phyloP scores from a whole-genome alignment of 2,113 vertebrate genomes.

The Girardinichthys multiradiatus region DNA sequence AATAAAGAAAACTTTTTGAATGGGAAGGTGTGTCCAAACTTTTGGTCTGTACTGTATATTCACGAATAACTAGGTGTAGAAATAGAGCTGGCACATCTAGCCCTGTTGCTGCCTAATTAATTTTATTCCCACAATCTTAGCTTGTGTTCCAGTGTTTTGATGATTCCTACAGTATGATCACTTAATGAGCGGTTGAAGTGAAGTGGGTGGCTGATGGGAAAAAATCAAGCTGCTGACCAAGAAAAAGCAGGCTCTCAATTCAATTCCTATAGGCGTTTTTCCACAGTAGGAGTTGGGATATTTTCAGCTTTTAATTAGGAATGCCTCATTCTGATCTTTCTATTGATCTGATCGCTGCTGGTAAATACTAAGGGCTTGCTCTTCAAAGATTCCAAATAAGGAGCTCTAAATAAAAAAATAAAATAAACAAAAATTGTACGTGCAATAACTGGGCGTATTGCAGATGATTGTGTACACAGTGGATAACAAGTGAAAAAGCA shows the following conservation, averaged over 20 bases:
- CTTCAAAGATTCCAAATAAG: too few relatives aligned
- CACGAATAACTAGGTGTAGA: slow-evolving; percentile 21
- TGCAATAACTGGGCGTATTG: too few relatives aligned
- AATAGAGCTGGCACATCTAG: slow-evolving; percentile 19
- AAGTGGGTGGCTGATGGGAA: slow-evolving; percentile 68
- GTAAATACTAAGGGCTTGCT: too few relatives aligned
- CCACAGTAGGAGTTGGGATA: slow-evolving; percentile 13
- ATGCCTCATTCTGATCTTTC: neutral
- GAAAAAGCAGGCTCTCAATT: slow-evolving; percentile 35
- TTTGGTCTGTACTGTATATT: too few relatives aligned
- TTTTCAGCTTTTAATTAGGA: slow-evolving; percentile 8
- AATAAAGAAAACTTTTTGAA: too few relatives aligned
- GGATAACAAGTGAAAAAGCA: too few relatives aligned
- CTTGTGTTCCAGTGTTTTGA: slow-evolving; percentile 42
- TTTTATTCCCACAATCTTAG: slow-evolving; percentile 36
- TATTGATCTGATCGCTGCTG: neutral
- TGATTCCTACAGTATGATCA: slow-evolving; percentile 57
- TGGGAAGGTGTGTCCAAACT: too few relatives aligned
- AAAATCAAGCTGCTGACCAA: slow-evolving; percentile 71
- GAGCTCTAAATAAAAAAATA: too few relatives aligned
- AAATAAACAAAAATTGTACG: too few relatives aligned
- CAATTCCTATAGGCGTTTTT: slow-evolving; percentile 42
- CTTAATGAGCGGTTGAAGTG: slow-evolving; percentile 54
- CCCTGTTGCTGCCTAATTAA: slow-evolving; percentile 41
- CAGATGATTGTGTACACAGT: too few relatives aligned